A percentile compares a stretch with the other conserved stretches of the same genome.
These are phyloP conservation scores for Macrotrachela quadricornifera DNA, from an alignment of 1,140 invertebrate species.

Conservation along the genomic window DNA sequence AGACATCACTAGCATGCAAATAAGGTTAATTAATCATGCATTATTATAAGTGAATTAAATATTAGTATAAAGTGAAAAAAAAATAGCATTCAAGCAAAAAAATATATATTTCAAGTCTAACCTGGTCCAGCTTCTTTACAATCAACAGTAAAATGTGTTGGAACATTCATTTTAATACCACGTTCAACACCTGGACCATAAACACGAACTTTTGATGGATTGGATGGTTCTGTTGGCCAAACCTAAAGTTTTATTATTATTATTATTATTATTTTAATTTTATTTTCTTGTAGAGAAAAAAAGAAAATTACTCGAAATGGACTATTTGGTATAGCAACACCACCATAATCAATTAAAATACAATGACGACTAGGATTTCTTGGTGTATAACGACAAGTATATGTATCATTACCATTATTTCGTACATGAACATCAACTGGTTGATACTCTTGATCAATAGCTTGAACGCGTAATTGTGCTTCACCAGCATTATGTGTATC, in stretches of 20 bases:
- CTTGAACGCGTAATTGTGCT: constrained; percentile 24
- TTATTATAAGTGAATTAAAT: not conserved
- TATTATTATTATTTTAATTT: no score
- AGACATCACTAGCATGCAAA: no score
- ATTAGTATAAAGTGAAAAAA: not conserved
- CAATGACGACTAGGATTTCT: constrained; percentile 53
- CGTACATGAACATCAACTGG: constrained; percentile 41
- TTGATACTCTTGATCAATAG: constrained; percentile 40
- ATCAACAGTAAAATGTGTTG: constrained; percentile 28
- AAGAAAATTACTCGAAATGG: constrained; percentile 43
- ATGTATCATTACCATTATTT: constrained; percentile 43
- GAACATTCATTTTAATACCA: constrained; percentile 22
- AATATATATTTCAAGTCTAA: not conserved
- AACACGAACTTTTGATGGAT: constrained; percentile 20
- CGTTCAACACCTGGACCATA: constrained; percentile 30
- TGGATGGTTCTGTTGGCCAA: constrained; percentile 8
- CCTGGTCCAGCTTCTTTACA: constrained; percentile 23
- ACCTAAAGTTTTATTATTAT: not conserved
- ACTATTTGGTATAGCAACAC: constrained; percentile 56
- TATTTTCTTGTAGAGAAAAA: no score
- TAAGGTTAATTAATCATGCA: no score
- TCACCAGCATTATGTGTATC: constrained; percentile 47
- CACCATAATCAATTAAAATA: constrained; percentile 56
- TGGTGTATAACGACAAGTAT: constrained; percentile 52
- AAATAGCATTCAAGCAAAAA: not conserved